A percentile compares a stretch with the other conserved stretches of the same genome.
Evolutionary conservation across 2,888 invertebrate genomes (phyloP).

Genomic region (Tenthredo amoena): DNA sequence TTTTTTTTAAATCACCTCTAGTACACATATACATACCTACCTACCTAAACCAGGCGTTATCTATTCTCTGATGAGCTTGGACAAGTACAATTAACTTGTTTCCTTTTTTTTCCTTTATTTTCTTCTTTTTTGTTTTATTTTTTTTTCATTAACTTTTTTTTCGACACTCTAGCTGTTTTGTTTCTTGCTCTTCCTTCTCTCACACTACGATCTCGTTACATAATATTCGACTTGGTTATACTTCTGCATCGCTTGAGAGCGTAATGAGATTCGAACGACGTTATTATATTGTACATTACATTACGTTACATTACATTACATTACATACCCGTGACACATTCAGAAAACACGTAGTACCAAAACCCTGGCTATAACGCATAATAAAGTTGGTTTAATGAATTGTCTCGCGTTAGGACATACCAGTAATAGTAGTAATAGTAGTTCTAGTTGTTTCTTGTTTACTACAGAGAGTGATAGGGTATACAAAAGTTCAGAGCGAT

Average conservation of each 20-base stretch:
- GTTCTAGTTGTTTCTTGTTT: background rate
- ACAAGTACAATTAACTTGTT: slow-evolving; percentile 32
- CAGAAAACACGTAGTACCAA: background rate
- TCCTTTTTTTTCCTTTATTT: background rate
- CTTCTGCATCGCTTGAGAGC: background rate
- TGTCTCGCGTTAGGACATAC: background rate
- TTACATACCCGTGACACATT: slow-evolving; percentile 7
- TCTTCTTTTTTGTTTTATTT: background rate
- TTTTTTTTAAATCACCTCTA: too few species aligned
- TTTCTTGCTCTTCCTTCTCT: slow-evolving; percentile 17
- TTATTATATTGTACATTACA: background rate
- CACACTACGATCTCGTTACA: slow-evolving; percentile 34
- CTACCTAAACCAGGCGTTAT: background rate
- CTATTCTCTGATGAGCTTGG: slow-evolving; percentile 16
- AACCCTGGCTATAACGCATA: slow-evolving; percentile 17
- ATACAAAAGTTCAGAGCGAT: slow-evolving; percentile 20
- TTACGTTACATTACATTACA: too few species aligned
- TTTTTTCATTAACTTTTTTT: background rate
- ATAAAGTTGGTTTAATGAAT: slow-evolving; percentile 37
- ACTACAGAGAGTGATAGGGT: background rate
- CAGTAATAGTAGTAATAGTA: too few species aligned
- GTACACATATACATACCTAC: background rate
- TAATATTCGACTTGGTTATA: slow-evolving; percentile 40
- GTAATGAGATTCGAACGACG: slow-evolving; percentile 48
- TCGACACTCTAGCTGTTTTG: slow-evolving; percentile 18